Evolutionary conservation across 2,888 invertebrate genomes (phyloP).

Genomic region (Tridacna gigas): DNA sequence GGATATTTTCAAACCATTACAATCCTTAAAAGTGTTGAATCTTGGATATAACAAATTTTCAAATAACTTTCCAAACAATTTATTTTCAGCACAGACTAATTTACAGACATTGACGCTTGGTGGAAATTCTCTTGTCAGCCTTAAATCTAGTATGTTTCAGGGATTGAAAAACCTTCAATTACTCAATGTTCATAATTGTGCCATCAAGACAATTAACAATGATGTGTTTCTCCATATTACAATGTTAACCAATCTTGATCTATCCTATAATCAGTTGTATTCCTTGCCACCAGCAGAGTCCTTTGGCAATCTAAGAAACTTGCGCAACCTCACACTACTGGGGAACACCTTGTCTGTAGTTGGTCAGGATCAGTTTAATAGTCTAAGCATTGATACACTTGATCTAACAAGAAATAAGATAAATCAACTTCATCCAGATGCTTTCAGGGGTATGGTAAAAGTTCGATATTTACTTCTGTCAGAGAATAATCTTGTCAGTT

Average conservation of each 20-base stretch:
- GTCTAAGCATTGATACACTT: constrained; percentile 67
- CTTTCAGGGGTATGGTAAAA: constrained; percentile 64
- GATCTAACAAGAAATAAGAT: constrained; percentile 74
- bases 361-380: constrained; percentile 68
- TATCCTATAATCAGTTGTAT: constrained; percentile 73
- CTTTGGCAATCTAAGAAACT: constrained; percentile 62
- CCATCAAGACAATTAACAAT: constrained; percentile 65
- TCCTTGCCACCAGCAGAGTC: constrained; percentile 62
- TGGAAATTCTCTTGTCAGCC: constrained; percentile 69
- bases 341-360: constrained; percentile 70
- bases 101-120: constrained; percentile 68
- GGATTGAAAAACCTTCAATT: constrained; percentile 67
- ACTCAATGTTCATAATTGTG: constrained; percentile 69
- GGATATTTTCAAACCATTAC: constrained; percentile 65
- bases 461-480: constrained; percentile 74
- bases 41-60: constrained; percentile 68
- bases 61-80: constrained; percentile 59
- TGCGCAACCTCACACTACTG: constrained; percentile 68
- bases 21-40: constrained; percentile 64
- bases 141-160: constrained; percentile 67
- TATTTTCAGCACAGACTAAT: constrained; percentile 65
- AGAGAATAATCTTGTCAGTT: constrained; percentile 66
- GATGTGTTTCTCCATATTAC: constrained; percentile 69
- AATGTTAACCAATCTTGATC: constrained; percentile 66
- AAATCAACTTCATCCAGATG: constrained; percentile 57